phyloP scores from a whole-genome alignment of 1,140 invertebrate species.

The Drosophila orena region DNA sequence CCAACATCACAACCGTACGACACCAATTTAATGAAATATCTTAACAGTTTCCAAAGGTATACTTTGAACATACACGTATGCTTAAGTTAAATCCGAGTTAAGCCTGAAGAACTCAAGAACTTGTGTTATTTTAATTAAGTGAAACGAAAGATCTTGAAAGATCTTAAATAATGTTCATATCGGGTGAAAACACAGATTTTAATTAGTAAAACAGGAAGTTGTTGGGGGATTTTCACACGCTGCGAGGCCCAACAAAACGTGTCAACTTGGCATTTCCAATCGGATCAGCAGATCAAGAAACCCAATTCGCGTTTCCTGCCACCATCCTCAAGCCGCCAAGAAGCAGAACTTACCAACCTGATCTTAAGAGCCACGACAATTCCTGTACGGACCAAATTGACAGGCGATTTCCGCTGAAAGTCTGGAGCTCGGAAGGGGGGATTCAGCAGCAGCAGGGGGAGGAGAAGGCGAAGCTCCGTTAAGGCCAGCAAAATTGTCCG shows the following conservation, averaged over 20 bases:
- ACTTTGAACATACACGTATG: too few species aligned
- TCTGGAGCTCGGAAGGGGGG: not conserved
- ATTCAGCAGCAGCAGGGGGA: not conserved
- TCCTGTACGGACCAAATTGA: conserved; percentile 66
- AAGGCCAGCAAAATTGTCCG: conserved; percentile 54
- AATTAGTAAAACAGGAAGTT: conserved; percentile 36
- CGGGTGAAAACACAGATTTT: conserved; percentile 11
- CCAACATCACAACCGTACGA: too few species aligned
- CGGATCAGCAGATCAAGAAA: conserved; percentile 52
- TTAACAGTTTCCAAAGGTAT: too few species aligned
- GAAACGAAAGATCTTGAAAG: not conserved
- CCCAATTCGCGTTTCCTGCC: conserved; percentile 51
- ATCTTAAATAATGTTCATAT: conserved; percentile 3
- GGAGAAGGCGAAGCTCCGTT: conserved; percentile 34
- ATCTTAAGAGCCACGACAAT: conserved; percentile 65
- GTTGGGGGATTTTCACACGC: conserved; percentile 35
- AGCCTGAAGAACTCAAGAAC: not conserved
- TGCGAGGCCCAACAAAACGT: conserved; percentile 33
- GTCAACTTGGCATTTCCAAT: conserved; percentile 53
- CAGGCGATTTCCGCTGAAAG: conserved; percentile 70
- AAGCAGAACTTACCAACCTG: conserved; percentile 36
- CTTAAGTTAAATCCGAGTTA: too few species aligned
- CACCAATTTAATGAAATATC: too few species aligned
- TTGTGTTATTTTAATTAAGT: conserved; percentile 25
- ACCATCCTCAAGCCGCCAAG: conserved; percentile 11